Conservation (phyloP, 2,888 invertebrate species). For the Bellardia bayeri region DNA sequence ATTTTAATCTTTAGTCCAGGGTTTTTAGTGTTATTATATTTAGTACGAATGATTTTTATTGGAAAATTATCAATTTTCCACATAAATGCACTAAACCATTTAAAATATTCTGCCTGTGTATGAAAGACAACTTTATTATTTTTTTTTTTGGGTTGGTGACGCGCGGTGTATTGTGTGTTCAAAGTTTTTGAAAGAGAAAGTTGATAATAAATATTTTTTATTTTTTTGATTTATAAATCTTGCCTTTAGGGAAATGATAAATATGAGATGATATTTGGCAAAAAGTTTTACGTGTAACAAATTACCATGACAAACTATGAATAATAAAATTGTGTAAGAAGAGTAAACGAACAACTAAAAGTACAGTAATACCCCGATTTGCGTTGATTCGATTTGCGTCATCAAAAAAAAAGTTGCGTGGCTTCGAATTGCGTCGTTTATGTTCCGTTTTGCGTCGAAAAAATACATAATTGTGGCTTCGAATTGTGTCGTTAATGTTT, state of each 20-base stretch:
- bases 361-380: too few relatives aligned
- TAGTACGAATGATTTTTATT: constrained; percentile 52
- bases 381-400: too few relatives aligned
- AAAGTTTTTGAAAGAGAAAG: constrained; percentile 25
- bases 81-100: constrained; percentile 56
- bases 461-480: too few relatives aligned
- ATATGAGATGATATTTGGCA: constrained; percentile 43
- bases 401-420: too few relatives aligned
- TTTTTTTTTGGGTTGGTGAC: constrained; percentile 11
- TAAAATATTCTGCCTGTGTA: neutral
- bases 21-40: constrained; percentile 16
- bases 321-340: neutral
- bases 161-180: constrained; percentile 43
- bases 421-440: too few relatives aligned
- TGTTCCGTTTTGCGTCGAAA: too few relatives aligned
- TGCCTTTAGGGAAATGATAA: constrained; percentile 31
- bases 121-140: constrained; percentile 38
- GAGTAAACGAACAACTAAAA: neutral
- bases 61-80: constrained; percentile 71
- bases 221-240: constrained; percentile 44
- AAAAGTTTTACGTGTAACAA: constrained; percentile 42
- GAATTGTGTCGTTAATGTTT: too few relatives aligned
- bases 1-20: constrained; percentile 29
- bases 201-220: neutral
- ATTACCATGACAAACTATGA: constrained; percentile 36